These are phyloP conservation scores for Philereme vetulata DNA, from an alignment of 2,888 invertebrate genomes.

Conservation along the genomic window DNA sequence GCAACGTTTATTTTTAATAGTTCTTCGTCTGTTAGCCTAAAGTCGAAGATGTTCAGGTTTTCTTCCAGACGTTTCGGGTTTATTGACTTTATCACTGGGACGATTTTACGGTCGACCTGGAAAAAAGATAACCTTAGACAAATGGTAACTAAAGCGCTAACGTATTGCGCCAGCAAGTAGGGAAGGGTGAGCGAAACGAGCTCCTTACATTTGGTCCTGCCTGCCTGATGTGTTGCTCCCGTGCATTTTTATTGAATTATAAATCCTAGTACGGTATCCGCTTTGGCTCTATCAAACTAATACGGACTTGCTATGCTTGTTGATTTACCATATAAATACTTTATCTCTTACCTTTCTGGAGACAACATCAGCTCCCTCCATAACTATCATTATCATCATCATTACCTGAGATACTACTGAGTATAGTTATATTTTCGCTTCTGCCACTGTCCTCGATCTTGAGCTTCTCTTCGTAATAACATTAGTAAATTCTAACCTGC, in stretches of 20 bases:
- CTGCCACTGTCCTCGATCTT: not conserved
- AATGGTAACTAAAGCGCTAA: too few species aligned
- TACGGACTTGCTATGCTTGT: too few species aligned
- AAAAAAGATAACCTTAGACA: constrained; percentile 26
- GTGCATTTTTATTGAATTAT: not conserved
- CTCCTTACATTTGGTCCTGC: too few species aligned
- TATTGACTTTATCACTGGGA: constrained; percentile 66
- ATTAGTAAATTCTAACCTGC: constrained; percentile 73
- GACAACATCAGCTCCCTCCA: too few species aligned
- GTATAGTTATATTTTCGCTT: too few species aligned
- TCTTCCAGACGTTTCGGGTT: constrained; percentile 56
- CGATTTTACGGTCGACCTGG: constrained; percentile 69
- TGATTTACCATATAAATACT: too few species aligned
- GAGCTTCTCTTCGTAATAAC: not conserved
- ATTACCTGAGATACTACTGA: too few species aligned
- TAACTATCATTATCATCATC: too few species aligned
- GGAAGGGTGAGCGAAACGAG: not conserved
- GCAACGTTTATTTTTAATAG: constrained; percentile 55
- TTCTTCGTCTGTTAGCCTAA: constrained; percentile 58
- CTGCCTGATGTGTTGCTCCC: not conserved
- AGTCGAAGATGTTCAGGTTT: constrained; percentile 72
- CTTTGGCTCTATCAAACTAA: too few species aligned
- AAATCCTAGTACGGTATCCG: too few species aligned
- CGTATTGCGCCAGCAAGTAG: not conserved
- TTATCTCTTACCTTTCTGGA: too few species aligned